Conservation (phyloP, 2,888 invertebrate genomes). For the Rhamnusium bicolor region DNA sequence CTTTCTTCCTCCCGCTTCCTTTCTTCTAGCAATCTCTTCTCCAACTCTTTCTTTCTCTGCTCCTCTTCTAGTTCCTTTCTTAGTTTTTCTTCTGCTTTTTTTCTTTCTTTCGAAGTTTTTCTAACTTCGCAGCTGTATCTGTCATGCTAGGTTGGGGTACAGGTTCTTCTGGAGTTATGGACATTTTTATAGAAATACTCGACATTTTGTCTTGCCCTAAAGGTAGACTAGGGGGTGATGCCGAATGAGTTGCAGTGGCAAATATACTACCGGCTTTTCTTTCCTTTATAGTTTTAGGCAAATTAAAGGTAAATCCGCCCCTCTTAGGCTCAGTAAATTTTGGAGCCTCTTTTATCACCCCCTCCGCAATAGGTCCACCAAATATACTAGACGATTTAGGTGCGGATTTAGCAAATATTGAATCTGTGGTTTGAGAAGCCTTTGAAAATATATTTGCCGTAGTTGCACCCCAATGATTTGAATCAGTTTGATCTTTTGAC, state of each 20-base stretch:
- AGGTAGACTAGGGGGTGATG: not conserved
- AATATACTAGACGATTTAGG: slow-evolving; percentile 24
- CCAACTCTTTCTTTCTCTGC: slow-evolving; percentile 41
- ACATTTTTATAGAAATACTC: not conserved
- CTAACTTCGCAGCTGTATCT: slow-evolving; percentile 16
- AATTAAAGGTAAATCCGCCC: slow-evolving; percentile 52
- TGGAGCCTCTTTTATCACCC: not conserved
- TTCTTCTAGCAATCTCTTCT: slow-evolving; percentile 43
- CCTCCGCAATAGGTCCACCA: not conserved
- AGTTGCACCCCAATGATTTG: not conserved
- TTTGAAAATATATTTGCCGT: slow-evolving; percentile 7
- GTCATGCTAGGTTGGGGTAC: not conserved
- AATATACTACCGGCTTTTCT: slow-evolving; percentile 16
- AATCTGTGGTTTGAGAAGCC: not conserved
- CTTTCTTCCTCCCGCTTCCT: slow-evolving; percentile 48
- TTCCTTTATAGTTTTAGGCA: slow-evolving; percentile 37
- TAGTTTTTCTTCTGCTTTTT: slow-evolving; percentile 46
- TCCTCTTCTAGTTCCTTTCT: slow-evolving; percentile 45
- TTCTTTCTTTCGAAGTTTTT: slow-evolving; percentile 52
- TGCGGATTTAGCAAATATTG: not conserved
- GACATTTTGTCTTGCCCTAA: not conserved
- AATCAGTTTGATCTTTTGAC: slow-evolving; percentile 1
- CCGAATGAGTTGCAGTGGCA: not conserved
- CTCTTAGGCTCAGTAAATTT: slow-evolving; percentile 40
- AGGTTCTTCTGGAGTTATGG: not conserved